phyloP scores from a whole-genome alignment of 2,113 vertebrate genomes.

The Synchiropus splendidus region DNA sequence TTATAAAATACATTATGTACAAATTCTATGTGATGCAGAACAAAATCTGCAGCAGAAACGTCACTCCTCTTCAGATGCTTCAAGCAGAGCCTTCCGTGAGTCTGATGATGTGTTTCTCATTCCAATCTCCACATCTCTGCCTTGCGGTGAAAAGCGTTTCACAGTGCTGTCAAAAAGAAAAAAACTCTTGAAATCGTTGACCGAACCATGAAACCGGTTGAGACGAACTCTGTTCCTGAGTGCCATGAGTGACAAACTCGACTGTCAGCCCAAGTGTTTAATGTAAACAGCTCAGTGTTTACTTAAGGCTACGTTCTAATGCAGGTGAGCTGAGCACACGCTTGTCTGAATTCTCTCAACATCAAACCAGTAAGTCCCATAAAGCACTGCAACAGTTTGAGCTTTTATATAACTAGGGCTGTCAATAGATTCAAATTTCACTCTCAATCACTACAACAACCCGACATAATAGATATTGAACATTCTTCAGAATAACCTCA shows the following conservation, averaged over 20 bases:
- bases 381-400: not conserved
- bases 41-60: not conserved
- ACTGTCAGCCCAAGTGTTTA: not conserved
- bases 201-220: no score
- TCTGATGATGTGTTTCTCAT: slow-evolving; percentile 39
- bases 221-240: no score
- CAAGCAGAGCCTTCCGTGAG: slow-evolving; percentile 66
- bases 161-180: slow-evolving; percentile 24
- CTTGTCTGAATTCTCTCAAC: no score
- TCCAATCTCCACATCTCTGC: slow-evolving; percentile 53
- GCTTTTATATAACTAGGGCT: no score
- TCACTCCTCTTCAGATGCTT: slow-evolving; percentile 70
- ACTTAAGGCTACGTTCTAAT: not conserved
- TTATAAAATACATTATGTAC: not conserved
- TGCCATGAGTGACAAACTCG: no score
- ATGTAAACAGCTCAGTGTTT: slow-evolving; percentile 9
- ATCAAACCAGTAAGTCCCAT: not conserved
- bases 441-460: no score
- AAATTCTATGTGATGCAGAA: not conserved
- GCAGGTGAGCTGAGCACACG: no score
- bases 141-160: slow-evolving; percentile 15
- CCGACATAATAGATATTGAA: no score
- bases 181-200: not conserved
- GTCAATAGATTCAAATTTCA: no score
- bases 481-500: no score